These are phyloP conservation scores for Prionace glauca DNA, from an alignment of 2,797 vertebrate genomes.

Conservation along the genomic window DNA sequence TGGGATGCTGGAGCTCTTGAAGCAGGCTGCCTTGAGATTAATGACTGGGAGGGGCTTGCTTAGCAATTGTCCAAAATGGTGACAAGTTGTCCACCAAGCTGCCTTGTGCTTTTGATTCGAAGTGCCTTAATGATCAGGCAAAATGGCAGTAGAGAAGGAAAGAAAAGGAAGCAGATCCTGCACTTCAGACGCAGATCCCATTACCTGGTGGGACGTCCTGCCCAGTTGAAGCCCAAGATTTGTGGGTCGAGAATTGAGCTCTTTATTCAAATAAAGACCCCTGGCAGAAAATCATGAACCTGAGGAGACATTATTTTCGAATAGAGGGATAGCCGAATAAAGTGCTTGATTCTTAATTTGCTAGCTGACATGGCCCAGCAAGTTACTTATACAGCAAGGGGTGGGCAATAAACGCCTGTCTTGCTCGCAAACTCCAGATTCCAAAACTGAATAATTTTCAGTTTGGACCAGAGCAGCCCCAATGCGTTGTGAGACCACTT, in stretches of 20 bases:
- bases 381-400: not conserved
- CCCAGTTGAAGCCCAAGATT: not conserved
- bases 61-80: no score
- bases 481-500: not conserved
- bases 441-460: not conserved
- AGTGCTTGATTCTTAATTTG: not conserved
- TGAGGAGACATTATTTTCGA: not conserved
- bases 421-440: not conserved
- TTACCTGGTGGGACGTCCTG: not conserved
- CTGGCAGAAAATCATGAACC: not conserved
- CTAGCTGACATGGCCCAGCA: not conserved
- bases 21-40: not conserved
- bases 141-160: not conserved
- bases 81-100: not conserved
- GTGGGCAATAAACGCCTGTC: not conserved
- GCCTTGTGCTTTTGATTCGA: not conserved
- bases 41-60: not conserved
- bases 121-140: not conserved
- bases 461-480: no score
- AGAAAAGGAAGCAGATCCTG: not conserved
- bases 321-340: not conserved
- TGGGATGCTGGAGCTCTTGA: not conserved
- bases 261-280: not conserved
- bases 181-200: no score
- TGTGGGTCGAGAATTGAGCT: not conserved